Evolutionary conservation across 1,140 invertebrate species (phyloP).

Genomic region (Microplitis mediator): DNA sequence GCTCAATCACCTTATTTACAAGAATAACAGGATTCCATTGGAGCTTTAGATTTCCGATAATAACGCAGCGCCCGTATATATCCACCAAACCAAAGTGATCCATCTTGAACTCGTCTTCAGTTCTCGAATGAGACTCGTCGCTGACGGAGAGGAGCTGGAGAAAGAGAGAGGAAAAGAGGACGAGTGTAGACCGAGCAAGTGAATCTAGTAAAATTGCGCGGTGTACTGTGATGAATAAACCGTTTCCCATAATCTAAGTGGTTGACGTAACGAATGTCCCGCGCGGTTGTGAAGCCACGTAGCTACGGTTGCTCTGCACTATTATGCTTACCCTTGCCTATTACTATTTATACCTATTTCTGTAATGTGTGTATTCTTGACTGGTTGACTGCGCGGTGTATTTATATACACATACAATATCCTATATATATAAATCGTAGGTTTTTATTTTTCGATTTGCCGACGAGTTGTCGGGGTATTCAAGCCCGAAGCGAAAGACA

Average conservation of each 20-base stretch:
- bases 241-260: slow-evolving; percentile 17
- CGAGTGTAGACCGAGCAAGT: background rate
- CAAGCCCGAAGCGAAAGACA: too few relatives aligned
- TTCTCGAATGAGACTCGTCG: background rate
- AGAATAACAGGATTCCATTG: slow-evolving; percentile 30
- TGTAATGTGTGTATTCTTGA: too few relatives aligned
- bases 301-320: background rate
- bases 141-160: too few relatives aligned
- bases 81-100: slow-evolving; percentile 21
- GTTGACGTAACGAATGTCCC: slow-evolving; percentile 7
- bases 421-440: background rate
- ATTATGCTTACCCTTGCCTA: background rate
- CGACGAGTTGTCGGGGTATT: background rate
- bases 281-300: background rate
- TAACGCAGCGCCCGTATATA: slow-evolving; percentile 13
- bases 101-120: slow-evolving; percentile 28
- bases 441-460: background rate
- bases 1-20: slow-evolving; percentile 31
- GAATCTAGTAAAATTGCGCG: slow-evolving; percentile 21
- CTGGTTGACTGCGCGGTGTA: too few relatives aligned
- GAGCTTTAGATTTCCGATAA: slow-evolving; percentile 31
- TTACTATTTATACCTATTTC: background rate
- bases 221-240: slow-evolving; percentile 19
- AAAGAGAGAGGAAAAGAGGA: too few relatives aligned
- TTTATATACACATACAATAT: background rate